These are phyloP conservation scores for Xenus cinereus DNA, from an alignment of 2,113 vertebrate species.

Conservation along the genomic window DNA sequence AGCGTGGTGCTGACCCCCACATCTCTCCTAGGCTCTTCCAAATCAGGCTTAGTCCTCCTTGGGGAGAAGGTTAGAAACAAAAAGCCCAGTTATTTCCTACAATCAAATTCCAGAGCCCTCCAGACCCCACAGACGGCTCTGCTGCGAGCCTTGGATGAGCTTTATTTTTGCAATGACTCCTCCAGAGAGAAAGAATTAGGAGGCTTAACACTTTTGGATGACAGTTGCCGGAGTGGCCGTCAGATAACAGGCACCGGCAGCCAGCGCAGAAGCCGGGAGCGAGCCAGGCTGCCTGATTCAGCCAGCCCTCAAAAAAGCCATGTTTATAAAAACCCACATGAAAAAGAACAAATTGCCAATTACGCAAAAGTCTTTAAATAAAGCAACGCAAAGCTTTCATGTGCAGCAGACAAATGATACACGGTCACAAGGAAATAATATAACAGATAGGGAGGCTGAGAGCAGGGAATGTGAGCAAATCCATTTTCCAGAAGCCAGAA, in stretches of 20 bases:
- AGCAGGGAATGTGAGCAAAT: background rate
- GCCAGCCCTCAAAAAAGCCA: background rate
- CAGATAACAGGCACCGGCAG: slow-evolving; percentile 11
- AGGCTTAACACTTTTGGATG: slow-evolving; percentile 2
- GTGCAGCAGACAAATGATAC: background rate
- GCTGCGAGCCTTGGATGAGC: background rate
- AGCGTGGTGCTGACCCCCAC: background rate
- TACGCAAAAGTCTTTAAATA: slow-evolving; percentile 9
- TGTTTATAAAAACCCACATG: slow-evolving; percentile 27
- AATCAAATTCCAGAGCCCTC: background rate
- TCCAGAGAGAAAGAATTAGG: slow-evolving; percentile 47
- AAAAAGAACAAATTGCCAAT: slow-evolving; percentile 4
- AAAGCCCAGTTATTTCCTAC: background rate
- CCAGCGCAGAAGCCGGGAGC: background rate
- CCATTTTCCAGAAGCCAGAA: slow-evolving; percentile 4
- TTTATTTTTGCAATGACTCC: background rate
- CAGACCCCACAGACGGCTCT: background rate
- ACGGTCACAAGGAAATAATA: background rate
- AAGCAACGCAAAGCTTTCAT: background rate
- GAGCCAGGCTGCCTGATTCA: background rate
- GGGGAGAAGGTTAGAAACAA: background rate
- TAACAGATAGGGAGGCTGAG: background rate
- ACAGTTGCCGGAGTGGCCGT: background rate
- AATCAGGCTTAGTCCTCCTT: background rate
- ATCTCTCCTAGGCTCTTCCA: background rate